Percentiles rank a stretch among this genome's conserved stretches.
Evolutionary conservation across 2,888 invertebrate genomes (phyloP).

Genomic region (Smittia aterrima): DNA sequence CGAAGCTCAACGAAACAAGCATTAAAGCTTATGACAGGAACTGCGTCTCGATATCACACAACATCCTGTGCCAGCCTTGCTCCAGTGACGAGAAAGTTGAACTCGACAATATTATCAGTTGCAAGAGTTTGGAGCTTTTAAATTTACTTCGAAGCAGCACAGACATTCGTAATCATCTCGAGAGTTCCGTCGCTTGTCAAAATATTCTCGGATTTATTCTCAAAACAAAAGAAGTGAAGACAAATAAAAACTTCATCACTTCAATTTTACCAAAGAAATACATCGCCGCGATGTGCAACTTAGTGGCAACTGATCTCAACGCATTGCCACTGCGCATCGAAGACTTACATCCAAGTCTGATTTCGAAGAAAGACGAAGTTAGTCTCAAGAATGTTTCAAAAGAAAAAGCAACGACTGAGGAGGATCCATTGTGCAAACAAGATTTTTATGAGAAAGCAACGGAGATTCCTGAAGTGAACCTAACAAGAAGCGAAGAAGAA

Average conservation of each 20-base stretch:
- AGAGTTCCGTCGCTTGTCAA: constrained; percentile 5
- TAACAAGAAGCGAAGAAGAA: neutral
- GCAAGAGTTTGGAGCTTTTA: constrained; percentile 3
- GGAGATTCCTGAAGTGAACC: neutral
- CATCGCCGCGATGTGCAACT: constrained; percentile 75
- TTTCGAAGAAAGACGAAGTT: constrained; percentile 33
- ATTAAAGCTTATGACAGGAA: constrained; percentile 52
- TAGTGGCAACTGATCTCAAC: constrained; percentile 57
- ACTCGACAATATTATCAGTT: constrained; percentile 18
- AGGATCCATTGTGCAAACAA: neutral
- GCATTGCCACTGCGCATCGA: neutral
- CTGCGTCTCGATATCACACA: constrained; percentile 31
- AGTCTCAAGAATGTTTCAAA: constrained; percentile 35
- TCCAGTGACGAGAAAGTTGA: neutral
- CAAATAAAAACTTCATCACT: constrained; percentile 57
- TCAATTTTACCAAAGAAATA: constrained; percentile 66
- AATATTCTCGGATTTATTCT: constrained; percentile 29
- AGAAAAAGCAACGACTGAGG: neutral
- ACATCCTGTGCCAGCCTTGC: constrained; percentile 25
- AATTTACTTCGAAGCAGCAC: neutral
- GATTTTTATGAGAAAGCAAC: neutral
- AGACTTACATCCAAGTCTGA: neutral
- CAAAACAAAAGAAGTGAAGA: constrained; percentile 21
- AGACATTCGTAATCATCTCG: neutral
- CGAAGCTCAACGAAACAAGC: constrained; percentile 54